Evolutionary conservation across 2,113 vertebrate species (phyloP).

Genomic region (Rhadina sibilatrix): DNA sequence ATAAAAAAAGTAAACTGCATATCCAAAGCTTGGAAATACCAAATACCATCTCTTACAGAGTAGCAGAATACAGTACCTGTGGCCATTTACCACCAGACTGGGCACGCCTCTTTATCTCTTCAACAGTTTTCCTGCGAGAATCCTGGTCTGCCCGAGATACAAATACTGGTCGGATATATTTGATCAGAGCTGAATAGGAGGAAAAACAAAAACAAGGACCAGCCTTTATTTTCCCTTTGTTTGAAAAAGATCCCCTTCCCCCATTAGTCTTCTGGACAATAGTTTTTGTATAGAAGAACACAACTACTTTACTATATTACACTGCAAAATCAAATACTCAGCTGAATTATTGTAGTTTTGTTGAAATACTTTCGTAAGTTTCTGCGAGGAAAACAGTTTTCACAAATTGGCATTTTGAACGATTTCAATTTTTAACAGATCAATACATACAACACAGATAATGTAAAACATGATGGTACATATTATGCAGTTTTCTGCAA

Average conservation of each 20-base stretch:
- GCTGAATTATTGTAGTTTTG: neutral
- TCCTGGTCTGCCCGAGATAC: conserved; percentile 94
- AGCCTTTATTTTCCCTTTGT: neutral
- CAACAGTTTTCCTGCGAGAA: conserved; percentile 93
- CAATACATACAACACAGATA: neutral
- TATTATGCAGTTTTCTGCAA: neutral
- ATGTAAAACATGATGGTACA: neutral
- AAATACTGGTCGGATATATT: conserved; percentile 93
- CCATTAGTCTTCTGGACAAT: neutral
- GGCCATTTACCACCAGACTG: conserved; percentile 91
- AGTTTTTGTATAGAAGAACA: neutral
- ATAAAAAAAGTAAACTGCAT: neutral
- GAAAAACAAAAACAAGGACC: neutral
- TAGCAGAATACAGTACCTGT: conserved; percentile 75
- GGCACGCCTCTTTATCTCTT: conserved; percentile 91
- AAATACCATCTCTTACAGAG: neutral
- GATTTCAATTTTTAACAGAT: neutral
- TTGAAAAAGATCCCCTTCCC: neutral
- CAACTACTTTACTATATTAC: neutral
- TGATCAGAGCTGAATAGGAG: conserved; percentile 86
- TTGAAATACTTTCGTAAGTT: neutral
- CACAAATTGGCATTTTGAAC: neutral
- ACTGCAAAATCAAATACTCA: neutral
- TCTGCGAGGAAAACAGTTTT: neutral
- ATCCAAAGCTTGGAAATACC: neutral